These are phyloP conservation scores for Istiophorus platypterus DNA, from an alignment of 2,113 vertebrate genomes.

Conservation along the genomic window DNA sequence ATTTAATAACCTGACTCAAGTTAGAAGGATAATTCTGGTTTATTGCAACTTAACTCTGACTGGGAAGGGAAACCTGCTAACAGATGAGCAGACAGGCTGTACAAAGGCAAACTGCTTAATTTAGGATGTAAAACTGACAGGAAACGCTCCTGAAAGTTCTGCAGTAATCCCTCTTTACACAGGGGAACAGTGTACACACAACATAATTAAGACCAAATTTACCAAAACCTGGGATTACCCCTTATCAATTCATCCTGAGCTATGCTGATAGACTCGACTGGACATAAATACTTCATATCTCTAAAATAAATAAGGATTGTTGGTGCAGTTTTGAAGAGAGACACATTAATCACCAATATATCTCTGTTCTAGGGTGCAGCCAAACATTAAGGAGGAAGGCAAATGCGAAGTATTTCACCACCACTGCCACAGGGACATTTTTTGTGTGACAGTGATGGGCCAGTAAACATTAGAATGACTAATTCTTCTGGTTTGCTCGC, in stretches of 20 bases:
- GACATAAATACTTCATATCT: background rate
- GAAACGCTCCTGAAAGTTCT: background rate
- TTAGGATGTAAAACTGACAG: background rate
- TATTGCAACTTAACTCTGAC: background rate
- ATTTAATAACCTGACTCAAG: background rate
- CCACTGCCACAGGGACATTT: conserved; percentile 12
- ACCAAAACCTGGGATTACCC: background rate
- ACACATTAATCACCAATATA: conserved; percentile 1
- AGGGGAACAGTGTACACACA: background rate
- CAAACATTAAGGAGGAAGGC: conserved; percentile 15
- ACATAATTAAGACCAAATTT: background rate
- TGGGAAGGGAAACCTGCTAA: background rate
- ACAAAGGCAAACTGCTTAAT: background rate
- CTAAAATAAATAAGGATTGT: background rate
- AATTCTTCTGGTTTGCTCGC: conserved; percentile 36
- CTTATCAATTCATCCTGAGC: background rate
- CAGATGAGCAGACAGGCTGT: background rate
- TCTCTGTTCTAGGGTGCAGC: conserved; percentile 31
- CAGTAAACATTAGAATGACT: conserved; percentile 15
- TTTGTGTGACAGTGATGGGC: background rate
- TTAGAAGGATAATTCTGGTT: background rate
- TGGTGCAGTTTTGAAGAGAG: background rate
- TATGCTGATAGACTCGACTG: background rate
- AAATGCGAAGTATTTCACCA: conserved; percentile 33
- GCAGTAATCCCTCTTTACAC: conserved; percentile 1